Evolutionary conservation across 2,888 invertebrate genomes (phyloP).

Genomic region (Pseudeuparius sepicola): DNA sequence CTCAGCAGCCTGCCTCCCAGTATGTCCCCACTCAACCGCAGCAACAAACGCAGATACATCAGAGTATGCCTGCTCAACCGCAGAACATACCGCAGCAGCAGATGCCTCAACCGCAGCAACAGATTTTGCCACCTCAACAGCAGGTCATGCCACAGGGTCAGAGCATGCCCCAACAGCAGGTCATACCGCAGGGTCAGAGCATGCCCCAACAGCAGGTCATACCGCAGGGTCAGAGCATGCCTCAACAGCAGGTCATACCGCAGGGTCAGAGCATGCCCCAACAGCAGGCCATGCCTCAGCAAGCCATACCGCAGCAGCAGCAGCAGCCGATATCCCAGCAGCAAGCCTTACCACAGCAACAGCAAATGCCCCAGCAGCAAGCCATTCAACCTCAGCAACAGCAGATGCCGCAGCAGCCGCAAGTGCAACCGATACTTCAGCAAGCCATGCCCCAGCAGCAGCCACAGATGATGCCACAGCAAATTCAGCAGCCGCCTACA

Average conservation of each 20-base stretch:
- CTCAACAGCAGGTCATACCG: slow-evolving; percentile 9
- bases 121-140: slow-evolving; percentile 13
- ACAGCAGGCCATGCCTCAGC: slow-evolving; percentile 10
- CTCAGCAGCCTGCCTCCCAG: slow-evolving; percentile 19
- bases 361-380: no score
- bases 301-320: slow-evolving; percentile 5
- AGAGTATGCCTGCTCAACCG: no score
- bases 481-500: slow-evolving; percentile 12
- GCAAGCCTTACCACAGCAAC: slow-evolving; percentile 26
- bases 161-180: no score
- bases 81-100: no score
- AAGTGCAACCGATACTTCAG: no score
- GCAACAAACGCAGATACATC: slow-evolving; percentile 9
- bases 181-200: no score
- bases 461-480: slow-evolving; percentile 11
- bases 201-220: no score
- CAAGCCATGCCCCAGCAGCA: slow-evolving; percentile 14
- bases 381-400: slow-evolving; percentile 16
- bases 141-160: no score
- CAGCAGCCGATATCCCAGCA: slow-evolving; percentile 12
- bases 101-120: slow-evolving; percentile 16
- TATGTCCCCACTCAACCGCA: slow-evolving; percentile 16
- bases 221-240: no score
- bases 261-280: no score
- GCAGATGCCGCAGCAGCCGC: slow-evolving; percentile 22